Evolutionary conservation across 2,888 invertebrate genomes (phyloP), one percentile per base, ranked within the genome.

Genomic region (Agrochola macilenta): DNA sequence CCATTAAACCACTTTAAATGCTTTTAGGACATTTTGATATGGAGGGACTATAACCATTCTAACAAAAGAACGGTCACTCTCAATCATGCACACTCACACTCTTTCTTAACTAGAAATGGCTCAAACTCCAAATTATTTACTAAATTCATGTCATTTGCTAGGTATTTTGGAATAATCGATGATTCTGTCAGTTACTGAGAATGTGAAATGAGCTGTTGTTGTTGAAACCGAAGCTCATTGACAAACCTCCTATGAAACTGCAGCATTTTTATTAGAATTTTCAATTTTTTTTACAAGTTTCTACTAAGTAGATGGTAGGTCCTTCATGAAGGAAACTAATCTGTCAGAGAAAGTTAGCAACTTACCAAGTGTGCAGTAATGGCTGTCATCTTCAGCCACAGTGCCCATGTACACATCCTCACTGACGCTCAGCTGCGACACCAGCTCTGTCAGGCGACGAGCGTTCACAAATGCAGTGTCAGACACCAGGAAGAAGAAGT

Each of bases 401-500:
- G 97, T 97, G 11, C 99, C 99, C 97, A 98, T 97, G 92, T 99
- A 98, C 49, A 99, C 97, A 92, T 99, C 98, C 93, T 98, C 98
- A 89, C 98, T 98, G 74, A 99, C 98, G 92, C 99, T 99, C 82
- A 99, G 97, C 90, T 97, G 97, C 65, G 97, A 97, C 11, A 98
- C 98, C 74, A 99, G 95, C 79, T 98, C 97, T 46, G 97, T 96
- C 69, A 99, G 95, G 74, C 97, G 97, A 66, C 98, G 97, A 0
- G 98, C 98, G 93, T 99, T 98, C 72, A 99, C 97, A 92, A 98
- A 99, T 1, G 98, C 98, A 12, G 97, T 97, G 94, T 99, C 99
- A 64, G 98, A 98, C 68, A 98, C 97, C 70, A 99, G 96, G 93
- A 99, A 98, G 95, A 99, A 99, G 96, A 98, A 99, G 94, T 99